Evolutionary conservation across 2,113 vertebrate genomes (phyloP).

Genomic region (Haemorhous mexicanus): DNA sequence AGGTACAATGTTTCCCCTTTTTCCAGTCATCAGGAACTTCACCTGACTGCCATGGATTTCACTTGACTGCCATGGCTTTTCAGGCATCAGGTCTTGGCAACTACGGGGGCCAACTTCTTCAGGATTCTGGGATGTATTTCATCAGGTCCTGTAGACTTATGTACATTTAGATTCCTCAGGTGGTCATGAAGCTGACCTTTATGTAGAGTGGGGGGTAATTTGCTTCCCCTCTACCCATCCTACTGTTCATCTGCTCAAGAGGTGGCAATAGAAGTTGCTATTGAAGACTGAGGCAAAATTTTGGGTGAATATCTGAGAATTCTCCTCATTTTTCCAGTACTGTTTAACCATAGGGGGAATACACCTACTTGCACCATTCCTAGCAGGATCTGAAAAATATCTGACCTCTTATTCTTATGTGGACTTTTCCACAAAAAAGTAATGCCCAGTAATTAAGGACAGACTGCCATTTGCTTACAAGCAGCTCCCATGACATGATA

Average conservation of each 20-base stretch:
- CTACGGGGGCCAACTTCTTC: not conserved
- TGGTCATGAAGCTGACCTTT: not conserved
- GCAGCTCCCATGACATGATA: not conserved
- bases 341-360: accelerated
- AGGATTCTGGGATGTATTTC: not conserved
- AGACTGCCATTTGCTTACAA: not conserved
- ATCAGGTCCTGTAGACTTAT: not conserved
- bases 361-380: not conserved
- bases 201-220: accelerated
- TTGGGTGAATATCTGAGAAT: not conserved
- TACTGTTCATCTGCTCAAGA: no score
- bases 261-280: not conserved
- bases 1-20: not conserved
- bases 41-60: not conserved
- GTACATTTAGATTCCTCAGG: not conserved
- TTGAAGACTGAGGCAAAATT: not conserved
- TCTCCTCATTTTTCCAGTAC: not conserved
- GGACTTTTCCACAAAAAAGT: not conserved
- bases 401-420: not conserved
- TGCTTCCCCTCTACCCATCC: not conserved
- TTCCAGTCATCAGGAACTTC: not conserved
- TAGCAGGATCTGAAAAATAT: not conserved
- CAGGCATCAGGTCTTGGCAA: not conserved
- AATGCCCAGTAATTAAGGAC: not conserved
- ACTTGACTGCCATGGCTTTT: not conserved